Evolutionary conservation across 2,113 vertebrate species (phyloP).

Genomic region (Eubucco bourcierii): DNA sequence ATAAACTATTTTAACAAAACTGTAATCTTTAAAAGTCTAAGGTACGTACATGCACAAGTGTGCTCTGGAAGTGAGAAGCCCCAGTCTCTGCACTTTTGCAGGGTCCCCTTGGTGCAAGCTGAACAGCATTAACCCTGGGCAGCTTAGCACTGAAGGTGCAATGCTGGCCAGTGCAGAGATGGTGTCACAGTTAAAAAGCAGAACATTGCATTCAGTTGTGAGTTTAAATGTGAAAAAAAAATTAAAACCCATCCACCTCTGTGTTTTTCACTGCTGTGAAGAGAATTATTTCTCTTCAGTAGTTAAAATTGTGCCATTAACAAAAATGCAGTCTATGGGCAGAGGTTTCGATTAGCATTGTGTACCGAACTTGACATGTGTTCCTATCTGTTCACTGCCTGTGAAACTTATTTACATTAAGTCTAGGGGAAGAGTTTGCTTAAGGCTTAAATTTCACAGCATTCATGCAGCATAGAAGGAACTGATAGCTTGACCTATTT

Average conservation of each 20-base stretch:
- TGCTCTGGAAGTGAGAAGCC: neutral
- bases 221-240: neutral
- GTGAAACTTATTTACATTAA: neutral
- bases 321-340: neutral
- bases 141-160: neutral
- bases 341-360: neutral
- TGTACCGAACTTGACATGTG: neutral
- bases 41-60: rapidly evolving
- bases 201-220: neutral
- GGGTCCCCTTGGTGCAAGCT: neutral
- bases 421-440: neutral
- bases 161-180: neutral
- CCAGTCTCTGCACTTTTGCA: neutral
- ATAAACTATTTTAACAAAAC: neutral
- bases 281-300: neutral
- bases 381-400: neutral
- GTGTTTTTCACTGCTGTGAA: neutral
- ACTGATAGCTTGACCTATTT: constrained; percentile 1
- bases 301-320: neutral
- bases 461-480: neutral
- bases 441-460: constrained; percentile 10
- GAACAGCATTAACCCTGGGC: rapidly evolving
- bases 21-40: neutral
- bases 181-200: neutral
- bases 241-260: neutral